Conservation (phyloP, 1,140 invertebrate genomes). For the Bombus confusus region DNA sequence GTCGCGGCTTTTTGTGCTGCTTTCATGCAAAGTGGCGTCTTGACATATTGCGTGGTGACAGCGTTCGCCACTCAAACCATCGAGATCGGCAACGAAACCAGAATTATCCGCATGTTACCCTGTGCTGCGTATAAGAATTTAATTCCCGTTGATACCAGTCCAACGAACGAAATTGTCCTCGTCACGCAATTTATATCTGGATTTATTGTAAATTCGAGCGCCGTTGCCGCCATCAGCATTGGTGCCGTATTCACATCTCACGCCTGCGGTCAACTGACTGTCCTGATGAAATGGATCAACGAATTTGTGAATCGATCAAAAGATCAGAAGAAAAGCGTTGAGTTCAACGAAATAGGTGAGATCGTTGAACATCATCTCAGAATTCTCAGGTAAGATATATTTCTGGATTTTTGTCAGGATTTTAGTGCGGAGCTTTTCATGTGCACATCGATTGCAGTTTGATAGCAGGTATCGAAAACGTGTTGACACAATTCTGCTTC, state of each 20-base stretch:
- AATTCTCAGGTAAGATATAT: constrained; percentile 21
- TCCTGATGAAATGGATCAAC: constrained; percentile 46
- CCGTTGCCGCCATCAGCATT: constrained; percentile 35
- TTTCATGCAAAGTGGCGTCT: constrained; percentile 59
- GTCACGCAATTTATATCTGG: constrained; percentile 20
- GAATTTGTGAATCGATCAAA: constrained; percentile 14
- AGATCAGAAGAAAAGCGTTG: not conserved
- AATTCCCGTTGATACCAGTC: constrained; percentile 16
- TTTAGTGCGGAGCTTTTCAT: not conserved
- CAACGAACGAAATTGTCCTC: constrained; percentile 52
- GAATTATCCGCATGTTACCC: constrained; percentile 13
- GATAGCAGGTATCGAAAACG: constrained; percentile 53
- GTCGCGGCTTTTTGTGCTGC: constrained; percentile 43
- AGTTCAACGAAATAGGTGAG: constrained; percentile 26
- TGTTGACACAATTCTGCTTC: constrained; percentile 62
- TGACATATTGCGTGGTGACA: constrained; percentile 33
- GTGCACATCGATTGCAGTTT: constrained; percentile 57
- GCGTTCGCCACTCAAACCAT: not conserved
- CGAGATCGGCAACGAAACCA: not conserved
- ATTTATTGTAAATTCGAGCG: constrained; percentile 48
- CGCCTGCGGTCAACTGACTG: constrained; percentile 47
- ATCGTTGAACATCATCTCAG: constrained; percentile 61
- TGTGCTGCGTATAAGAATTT: constrained; percentile 43
- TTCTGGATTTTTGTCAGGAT: too few relatives aligned
- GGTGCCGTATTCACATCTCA: constrained; percentile 54